A percentile compares a stretch with the other conserved stretches of the same genome.
These are phyloP conservation scores for Stegana nigrithorax DNA, from an alignment of 2,888 invertebrate genomes.

Conservation along the genomic window DNA sequence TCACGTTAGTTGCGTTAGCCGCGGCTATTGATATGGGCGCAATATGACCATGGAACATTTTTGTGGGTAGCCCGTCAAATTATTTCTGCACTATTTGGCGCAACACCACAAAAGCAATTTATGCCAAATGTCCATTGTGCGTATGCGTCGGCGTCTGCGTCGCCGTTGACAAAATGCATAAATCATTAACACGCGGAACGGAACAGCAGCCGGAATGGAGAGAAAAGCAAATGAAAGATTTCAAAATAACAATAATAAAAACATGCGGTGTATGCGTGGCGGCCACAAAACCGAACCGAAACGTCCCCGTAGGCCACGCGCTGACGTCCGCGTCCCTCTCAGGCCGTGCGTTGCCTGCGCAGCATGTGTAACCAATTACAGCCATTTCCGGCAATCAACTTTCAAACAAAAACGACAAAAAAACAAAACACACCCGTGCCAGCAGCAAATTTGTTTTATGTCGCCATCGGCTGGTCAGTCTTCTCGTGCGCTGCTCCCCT, in stretches of 20 bases:
- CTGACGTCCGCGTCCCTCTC: neutral
- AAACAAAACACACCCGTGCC: neutral
- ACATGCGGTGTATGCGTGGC: constrained; percentile 35
- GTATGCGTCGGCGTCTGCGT: neutral
- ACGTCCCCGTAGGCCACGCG: constrained; percentile 18
- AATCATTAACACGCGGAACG: constrained; percentile 48
- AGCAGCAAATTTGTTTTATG: neutral
- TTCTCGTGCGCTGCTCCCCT: constrained; percentile 4
- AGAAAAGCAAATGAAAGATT: neutral
- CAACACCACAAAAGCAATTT: constrained; percentile 1
- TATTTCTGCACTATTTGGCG: neutral
- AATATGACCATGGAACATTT: constrained; percentile 21
- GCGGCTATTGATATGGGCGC: constrained; percentile 23
- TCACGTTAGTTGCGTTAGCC: constrained; percentile 53
- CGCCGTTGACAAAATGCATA: constrained; percentile 52
- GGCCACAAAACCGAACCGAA: constrained; percentile 47
- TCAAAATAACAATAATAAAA: constrained; percentile 52
- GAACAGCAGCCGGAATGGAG: neutral
- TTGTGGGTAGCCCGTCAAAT: neutral
- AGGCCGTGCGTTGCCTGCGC: neutral
- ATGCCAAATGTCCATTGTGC: neutral
- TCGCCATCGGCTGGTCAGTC: neutral
- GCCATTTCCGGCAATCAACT: constrained; percentile 54
- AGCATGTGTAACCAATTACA: constrained; percentile 48
- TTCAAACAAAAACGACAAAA: constrained; percentile 26